These are phyloP conservation scores for Coecobrya sp. DNA, from an alignment of 2,888 invertebrate genomes.

Conservation along the genomic window DNA sequence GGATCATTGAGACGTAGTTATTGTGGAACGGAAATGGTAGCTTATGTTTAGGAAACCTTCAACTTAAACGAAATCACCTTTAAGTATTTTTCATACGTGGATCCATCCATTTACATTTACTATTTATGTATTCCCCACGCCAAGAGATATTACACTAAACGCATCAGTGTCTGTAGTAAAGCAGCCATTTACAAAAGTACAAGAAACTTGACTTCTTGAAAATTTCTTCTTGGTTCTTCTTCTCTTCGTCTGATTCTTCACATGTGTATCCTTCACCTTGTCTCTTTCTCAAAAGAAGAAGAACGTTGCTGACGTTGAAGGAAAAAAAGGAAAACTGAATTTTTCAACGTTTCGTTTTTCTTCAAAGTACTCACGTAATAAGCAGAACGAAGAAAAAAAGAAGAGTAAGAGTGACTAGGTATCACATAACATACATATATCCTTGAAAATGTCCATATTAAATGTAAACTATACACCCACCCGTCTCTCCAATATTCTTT, in stretches of 20 bases:
- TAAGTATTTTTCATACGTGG: background rate
- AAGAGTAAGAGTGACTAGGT: background rate
- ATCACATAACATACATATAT: constrained; percentile 21
- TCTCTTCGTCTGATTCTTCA: background rate
- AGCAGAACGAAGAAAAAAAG: background rate
- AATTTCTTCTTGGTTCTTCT: constrained; percentile 35
- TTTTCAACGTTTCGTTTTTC: constrained; percentile 63
- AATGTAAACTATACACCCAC: background rate
- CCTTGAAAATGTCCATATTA: constrained; percentile 48
- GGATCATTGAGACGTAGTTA: no score
- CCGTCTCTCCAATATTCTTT: background rate
- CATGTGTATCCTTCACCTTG: constrained; percentile 53
- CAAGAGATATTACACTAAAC: background rate
- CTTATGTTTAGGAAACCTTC: background rate
- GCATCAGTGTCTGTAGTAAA: background rate
- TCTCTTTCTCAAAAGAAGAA: constrained; percentile 28
- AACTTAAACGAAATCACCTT: background rate
- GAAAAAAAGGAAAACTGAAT: constrained; percentile 66
- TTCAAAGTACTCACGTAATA: background rate
- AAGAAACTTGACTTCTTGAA: background rate
- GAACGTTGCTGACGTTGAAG: constrained; percentile 54
- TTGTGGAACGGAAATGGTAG: background rate
- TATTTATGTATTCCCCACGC: background rate
- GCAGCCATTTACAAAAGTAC: background rate
- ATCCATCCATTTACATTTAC: background rate